Conservation (phyloP, 92 coral and sea anemone genomes). For the Umimayanthus chanpuru region DNA sequence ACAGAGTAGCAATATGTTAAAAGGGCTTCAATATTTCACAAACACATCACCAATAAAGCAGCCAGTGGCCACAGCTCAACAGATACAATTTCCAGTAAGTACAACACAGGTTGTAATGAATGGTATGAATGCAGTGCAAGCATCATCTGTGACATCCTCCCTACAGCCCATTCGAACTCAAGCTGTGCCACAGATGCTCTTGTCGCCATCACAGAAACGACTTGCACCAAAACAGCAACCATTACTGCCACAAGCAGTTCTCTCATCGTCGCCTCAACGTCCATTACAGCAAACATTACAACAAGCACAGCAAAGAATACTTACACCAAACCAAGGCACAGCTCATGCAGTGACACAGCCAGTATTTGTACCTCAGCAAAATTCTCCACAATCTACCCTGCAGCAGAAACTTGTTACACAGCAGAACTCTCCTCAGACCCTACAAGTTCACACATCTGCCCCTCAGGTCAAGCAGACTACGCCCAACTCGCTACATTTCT, state of each 20-base stretch:
- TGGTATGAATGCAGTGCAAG: conserved; percentile 35
- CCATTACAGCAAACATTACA: conserved; percentile 31
- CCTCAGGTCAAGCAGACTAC: conserved; percentile 53
- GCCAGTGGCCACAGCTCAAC: conserved; percentile 27
- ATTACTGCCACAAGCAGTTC: conserved; percentile 66
- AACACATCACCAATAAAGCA: conserved; percentile 45
- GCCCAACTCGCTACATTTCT: conserved; percentile 43
- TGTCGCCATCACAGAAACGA: conserved; percentile 56
- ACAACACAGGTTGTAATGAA: conserved; percentile 43
- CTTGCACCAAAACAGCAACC: conserved; percentile 85
- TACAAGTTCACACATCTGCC: conserved; percentile 54
- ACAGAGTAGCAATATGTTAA: conserved; percentile 42
- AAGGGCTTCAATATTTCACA: conserved; percentile 46
- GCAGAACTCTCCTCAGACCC: conserved; percentile 49
- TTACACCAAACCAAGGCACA: conserved; percentile 7
- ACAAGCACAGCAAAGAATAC: conserved; percentile 39
- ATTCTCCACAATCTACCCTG: neutral
- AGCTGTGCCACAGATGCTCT: conserved; percentile 20
- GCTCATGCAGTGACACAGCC: conserved; percentile 20
- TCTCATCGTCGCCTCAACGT: conserved; percentile 59
- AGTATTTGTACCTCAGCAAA: conserved; percentile 30
- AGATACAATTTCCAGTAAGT: conserved; percentile 45
- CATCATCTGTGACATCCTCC: conserved; percentile 1
- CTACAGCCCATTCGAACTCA: conserved; percentile 27
- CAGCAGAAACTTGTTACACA: conserved; percentile 50